A percentile compares a stretch with the other conserved stretches of the same genome.
Conservation (phyloP, 1,140 invertebrate species). For the Brachionus rubens region DNA sequence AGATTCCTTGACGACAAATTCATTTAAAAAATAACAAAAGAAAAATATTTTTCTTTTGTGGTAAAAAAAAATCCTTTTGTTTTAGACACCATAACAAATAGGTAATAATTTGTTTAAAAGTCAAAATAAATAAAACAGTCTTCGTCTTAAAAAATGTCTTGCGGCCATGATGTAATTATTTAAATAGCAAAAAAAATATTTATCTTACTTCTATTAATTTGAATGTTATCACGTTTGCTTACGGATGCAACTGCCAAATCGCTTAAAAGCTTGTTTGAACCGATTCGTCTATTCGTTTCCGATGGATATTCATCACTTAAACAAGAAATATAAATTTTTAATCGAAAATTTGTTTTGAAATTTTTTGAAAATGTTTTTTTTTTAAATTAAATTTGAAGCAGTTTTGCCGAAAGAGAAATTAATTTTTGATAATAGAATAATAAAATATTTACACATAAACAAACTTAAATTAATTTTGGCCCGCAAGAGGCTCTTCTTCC, state of each 20-base stretch:
- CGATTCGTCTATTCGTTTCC: slow-evolving; percentile 12
- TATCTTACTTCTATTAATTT: slow-evolving; percentile 10
- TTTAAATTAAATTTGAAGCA: too few relatives aligned
- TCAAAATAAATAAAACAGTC: too few relatives aligned
- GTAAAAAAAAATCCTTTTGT: background rate
- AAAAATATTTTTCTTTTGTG: slow-evolving; percentile 17
- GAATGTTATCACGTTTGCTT: background rate
- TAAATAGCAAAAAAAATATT: background rate
- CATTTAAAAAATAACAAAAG: background rate
- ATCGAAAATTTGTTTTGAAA: background rate
- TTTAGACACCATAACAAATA: background rate
- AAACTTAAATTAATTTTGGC: too few relatives aligned
- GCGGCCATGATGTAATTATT: too few relatives aligned
- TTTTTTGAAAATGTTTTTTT: background rate
- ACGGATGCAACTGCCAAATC: slow-evolving; percentile 41
- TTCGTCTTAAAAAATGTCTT: too few relatives aligned
- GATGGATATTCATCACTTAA: background rate
- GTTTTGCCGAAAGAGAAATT: too few relatives aligned
- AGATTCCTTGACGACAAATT: slow-evolving; percentile 24
- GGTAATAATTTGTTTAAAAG: background rate
- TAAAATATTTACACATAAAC: too few relatives aligned
- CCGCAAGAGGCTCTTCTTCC: too few relatives aligned
- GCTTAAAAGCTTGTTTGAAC: slow-evolving; percentile 38
- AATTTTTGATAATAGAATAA: too few relatives aligned
- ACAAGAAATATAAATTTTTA: background rate